These are phyloP conservation scores for Falco peregrinus DNA, from an alignment of 2,797 vertebrate genomes.

Conservation along the genomic window DNA sequence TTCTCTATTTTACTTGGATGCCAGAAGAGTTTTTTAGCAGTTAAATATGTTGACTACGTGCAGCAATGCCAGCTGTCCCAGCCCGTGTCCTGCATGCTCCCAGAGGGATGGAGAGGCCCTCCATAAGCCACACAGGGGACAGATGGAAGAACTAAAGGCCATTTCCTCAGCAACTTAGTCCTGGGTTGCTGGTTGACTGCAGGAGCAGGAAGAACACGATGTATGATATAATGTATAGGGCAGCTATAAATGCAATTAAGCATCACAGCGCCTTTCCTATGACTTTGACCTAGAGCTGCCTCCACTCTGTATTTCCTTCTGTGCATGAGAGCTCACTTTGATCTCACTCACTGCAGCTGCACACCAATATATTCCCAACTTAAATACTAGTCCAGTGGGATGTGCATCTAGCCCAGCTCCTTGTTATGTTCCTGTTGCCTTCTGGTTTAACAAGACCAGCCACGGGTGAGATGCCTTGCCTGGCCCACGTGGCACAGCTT, in stretches of 20 bases:
- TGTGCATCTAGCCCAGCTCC: background rate
- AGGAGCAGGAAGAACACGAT: background rate
- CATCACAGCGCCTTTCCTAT: background rate
- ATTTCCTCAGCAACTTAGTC: background rate
- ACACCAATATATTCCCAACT: background rate
- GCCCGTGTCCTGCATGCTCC: background rate
- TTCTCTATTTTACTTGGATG: background rate
- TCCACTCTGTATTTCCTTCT: background rate
- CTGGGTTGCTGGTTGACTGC: background rate
- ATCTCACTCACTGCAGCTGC: background rate
- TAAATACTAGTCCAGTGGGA: background rate
- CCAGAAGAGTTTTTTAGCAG: background rate
- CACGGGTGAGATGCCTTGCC: background rate
- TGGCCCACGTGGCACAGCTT: background rate
- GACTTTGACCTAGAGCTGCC: slow-evolving; percentile 50
- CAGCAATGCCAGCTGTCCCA: background rate
- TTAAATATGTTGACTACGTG: background rate
- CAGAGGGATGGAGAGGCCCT: background rate
- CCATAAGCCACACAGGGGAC: background rate
- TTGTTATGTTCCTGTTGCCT: background rate
- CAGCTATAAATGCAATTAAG: background rate
- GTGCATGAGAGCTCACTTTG: background rate
- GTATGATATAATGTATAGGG: background rate
- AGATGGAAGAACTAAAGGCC: background rate
- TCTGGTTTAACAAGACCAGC: background rate